Conservation (phyloP, 2,888 invertebrate species). For the Hypercompe scribonia region DNA sequence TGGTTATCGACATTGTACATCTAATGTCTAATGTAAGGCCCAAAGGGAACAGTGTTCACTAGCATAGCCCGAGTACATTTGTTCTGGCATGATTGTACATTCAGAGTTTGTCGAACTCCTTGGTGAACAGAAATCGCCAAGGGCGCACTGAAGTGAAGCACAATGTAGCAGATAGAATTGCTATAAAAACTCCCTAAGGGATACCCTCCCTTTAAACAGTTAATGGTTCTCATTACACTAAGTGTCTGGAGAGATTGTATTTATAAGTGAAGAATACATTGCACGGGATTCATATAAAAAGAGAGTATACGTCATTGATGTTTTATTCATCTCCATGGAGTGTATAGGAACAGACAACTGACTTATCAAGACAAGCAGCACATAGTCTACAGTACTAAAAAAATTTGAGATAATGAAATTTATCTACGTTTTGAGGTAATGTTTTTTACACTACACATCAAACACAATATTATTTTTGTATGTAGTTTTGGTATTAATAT, state of each 20-base stretch:
- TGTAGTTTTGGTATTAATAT: no score
- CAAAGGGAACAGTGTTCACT: background rate
- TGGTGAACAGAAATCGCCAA: background rate
- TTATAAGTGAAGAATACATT: conserved; percentile 3
- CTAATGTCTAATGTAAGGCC: no score
- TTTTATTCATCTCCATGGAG: no score
- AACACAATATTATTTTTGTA: no score
- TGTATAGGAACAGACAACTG: no score
- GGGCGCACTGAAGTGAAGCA: background rate
- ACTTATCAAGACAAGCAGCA: no score
- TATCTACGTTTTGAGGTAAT: no score
- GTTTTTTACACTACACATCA: no score
- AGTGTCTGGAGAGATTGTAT: conserved; percentile 3
- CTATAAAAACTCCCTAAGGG: background rate
- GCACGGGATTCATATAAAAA: background rate
- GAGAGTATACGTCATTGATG: no score
- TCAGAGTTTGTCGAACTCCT: background rate
- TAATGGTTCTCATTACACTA: background rate
- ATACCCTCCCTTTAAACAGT: background rate
- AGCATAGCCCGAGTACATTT: background rate
- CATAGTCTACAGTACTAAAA: no score
- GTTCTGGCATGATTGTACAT: background rate
- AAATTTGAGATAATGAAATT: no score
- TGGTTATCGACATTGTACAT: no score
- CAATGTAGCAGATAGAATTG: background rate